Conservation (phyloP, 2,113 vertebrate genomes). For the Oryzias curvinotus region DNA sequence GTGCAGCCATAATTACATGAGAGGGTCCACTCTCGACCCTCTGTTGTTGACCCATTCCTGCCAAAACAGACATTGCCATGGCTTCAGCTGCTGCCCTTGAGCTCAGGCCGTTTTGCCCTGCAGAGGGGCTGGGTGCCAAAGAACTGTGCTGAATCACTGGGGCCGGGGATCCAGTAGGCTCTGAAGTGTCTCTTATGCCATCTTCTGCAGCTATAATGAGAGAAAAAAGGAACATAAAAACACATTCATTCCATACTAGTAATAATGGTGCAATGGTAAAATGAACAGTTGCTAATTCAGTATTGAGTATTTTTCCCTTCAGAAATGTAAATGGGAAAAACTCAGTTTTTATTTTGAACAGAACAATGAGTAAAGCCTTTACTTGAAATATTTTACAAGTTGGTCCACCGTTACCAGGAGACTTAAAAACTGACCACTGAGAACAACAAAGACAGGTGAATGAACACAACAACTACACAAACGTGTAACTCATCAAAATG, state of each 20-base stretch:
- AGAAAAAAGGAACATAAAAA: constrained; percentile 9
- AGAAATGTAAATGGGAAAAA: no score
- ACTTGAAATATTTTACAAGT: no score
- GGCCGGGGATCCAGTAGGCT: constrained; percentile 88
- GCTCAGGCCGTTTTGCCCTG: constrained; percentile 84
- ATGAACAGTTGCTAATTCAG: no score
- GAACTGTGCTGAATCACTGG: constrained; percentile 95
- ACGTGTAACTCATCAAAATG: no score
- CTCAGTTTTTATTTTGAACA: no score
- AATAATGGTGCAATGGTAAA: no score
- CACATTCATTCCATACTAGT: not conserved
- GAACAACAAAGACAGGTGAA: no score
- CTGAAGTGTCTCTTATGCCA: constrained; percentile 88
- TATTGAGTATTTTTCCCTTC: no score
- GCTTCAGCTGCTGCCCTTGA: constrained; percentile 92
- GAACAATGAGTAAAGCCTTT: no score
- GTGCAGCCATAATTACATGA: constrained; percentile 86
- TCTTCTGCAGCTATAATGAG: constrained; percentile 80
- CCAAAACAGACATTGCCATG: constrained; percentile 93
- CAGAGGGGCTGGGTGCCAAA: constrained; percentile 75
- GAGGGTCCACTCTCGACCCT: constrained; percentile 80
- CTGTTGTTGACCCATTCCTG: constrained; percentile 93
- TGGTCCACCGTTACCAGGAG: no score
- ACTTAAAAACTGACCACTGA: no score
- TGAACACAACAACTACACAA: no score